Evolutionary conservation across 2,797 vertebrate genomes (phyloP).

Genomic region (Lateolabrax maculatus): DNA sequence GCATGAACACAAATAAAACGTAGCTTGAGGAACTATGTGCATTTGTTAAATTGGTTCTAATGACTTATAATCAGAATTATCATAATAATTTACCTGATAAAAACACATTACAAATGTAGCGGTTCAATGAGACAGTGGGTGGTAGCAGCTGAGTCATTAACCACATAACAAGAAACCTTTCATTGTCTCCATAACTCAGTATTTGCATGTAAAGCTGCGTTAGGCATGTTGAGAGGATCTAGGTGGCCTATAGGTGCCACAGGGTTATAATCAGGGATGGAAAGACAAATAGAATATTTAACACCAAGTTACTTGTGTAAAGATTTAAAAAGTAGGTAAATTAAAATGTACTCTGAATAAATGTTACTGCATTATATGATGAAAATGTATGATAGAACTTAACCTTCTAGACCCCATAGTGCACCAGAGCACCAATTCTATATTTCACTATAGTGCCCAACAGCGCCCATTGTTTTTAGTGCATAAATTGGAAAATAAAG

Average conservation of each 20-base stretch:
- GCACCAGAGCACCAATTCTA: too few relatives aligned
- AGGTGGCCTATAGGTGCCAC: too few relatives aligned
- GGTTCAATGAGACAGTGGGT: slow-evolving; percentile 16
- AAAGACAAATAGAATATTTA: not conserved
- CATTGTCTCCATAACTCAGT: not conserved
- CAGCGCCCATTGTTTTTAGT: too few relatives aligned
- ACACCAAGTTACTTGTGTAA: too few relatives aligned
- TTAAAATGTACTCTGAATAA: too few relatives aligned
- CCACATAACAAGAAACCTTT: not conserved
- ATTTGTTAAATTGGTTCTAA: slow-evolving; percentile 38
- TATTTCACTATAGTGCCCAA: too few relatives aligned
- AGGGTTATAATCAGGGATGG: not conserved
- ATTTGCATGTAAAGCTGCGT: not conserved
- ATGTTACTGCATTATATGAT: too few relatives aligned
- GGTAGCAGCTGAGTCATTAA: slow-evolving; percentile 13
- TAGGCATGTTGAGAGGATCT: not conserved
- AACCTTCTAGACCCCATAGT: too few relatives aligned
- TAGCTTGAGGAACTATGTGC: not conserved
- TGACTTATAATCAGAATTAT: slow-evolving; percentile 35
- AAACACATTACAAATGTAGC: slow-evolving; percentile 6
- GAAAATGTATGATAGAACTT: too few relatives aligned
- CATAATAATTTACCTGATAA: slow-evolving; percentile 28
- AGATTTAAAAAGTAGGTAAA: too few relatives aligned
- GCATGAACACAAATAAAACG: slow-evolving; percentile 9
- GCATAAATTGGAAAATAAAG: too few relatives aligned